A percentile compares a stretch with the other conserved stretches of the same genome.
These are phyloP conservation scores for Morinoia aosen DNA, from an alignment of 2,888 invertebrate genomes.

Conservation along the genomic window DNA sequence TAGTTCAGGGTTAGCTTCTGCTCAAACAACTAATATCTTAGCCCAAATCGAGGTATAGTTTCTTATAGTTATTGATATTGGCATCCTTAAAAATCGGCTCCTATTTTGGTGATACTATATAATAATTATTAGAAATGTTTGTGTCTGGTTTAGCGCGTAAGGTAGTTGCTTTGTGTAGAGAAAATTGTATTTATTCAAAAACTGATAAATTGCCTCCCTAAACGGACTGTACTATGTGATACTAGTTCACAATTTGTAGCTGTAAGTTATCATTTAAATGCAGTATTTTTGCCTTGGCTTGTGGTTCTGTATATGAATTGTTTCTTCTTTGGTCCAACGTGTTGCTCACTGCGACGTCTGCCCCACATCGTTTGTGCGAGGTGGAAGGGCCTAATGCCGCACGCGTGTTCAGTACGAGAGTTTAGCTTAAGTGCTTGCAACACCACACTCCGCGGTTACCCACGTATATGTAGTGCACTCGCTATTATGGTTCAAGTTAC, in stretches of 20 bases:
- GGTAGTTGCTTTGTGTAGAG: not conserved
- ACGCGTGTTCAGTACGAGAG: not conserved
- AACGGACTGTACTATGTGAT: not conserved
- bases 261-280: not conserved
- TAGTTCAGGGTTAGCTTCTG: not conserved
- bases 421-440: not conserved
- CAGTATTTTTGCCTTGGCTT: not conserved
- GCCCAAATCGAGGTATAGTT: not conserved
- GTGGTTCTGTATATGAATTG: not conserved
- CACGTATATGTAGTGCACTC: not conserved
- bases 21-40: not conserved
- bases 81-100: not conserved
- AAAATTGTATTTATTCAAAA: not conserved
- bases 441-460: not conserved
- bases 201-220: not conserved
- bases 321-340: not conserved
- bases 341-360: not conserved
- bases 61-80: not conserved
- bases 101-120: not conserved
- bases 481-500: not conserved
- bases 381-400: not conserved
- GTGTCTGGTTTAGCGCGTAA: not conserved
- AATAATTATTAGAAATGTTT: not conserved
- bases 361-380: not conserved
- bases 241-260: not conserved